Percentiles rank a stretch among this genome's conserved stretches.
These are phyloP conservation scores for Cerceris ruficornis DNA, from an alignment of 2,888 invertebrate species.

Conservation along the genomic window DNA sequence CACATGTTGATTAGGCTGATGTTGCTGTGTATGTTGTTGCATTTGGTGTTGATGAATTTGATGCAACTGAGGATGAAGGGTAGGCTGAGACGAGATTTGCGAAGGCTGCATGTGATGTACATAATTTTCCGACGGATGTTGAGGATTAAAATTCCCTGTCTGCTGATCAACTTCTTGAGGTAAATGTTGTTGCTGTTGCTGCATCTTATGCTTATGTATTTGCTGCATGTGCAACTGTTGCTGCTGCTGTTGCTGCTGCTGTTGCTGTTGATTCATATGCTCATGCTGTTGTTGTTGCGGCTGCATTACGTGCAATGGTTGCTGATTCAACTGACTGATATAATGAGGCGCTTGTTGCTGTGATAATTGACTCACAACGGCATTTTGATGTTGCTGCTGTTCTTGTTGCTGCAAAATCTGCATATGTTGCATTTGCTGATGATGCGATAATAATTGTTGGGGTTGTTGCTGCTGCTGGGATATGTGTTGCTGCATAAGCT, in stretches of 20 bases:
- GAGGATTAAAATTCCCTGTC: constrained; percentile 65
- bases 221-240: constrained; percentile 76
- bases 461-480: constrained; percentile 67
- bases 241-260: constrained; percentile 70
- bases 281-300: constrained; percentile 76
- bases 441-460: constrained; percentile 68
- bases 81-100: constrained; percentile 69
- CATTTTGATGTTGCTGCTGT: constrained; percentile 72
- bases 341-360: constrained; percentile 76
- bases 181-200: constrained; percentile 69
- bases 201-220: constrained; percentile 71
- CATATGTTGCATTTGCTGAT: constrained; percentile 73
- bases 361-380: constrained; percentile 72
- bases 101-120: constrained; percentile 73
- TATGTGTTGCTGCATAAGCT: constrained; percentile 70
- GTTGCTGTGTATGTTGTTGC: constrained; percentile 70
- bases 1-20: constrained; percentile 71
- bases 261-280: constrained; percentile 71
- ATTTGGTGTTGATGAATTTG: constrained; percentile 76
- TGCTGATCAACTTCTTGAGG: constrained; percentile 67
- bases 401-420: constrained; percentile 69
- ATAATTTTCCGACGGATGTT: constrained; percentile 71
- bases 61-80: constrained; percentile 73
- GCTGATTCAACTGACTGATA: constrained; percentile 73
- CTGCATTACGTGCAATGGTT: constrained; percentile 72